A percentile compares a stretch with the other conserved stretches of the same genome.
phyloP scores from a whole-genome alignment of 2,113 vertebrate species.

The Copsychus sechellarum region DNA sequence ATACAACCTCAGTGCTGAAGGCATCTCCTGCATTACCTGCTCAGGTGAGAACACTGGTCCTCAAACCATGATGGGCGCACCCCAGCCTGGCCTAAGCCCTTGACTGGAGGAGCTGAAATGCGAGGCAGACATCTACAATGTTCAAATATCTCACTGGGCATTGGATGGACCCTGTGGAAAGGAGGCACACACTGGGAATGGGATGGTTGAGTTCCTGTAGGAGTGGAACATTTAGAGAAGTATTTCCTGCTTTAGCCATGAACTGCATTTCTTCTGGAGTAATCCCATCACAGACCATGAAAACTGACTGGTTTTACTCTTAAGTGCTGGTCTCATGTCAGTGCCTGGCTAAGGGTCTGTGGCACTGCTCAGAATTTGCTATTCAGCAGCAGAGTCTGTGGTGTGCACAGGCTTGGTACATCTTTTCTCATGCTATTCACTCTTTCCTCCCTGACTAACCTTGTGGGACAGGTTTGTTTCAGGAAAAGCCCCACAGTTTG shows the following conservation, averaged over 20 bases:
- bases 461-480: slow-evolving; percentile 87
- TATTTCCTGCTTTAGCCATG: neutral
- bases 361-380: neutral
- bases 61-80: neutral
- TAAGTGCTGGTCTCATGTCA: neutral
- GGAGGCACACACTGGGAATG: neutral
- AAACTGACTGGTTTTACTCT: neutral
- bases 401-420: neutral
- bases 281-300: neutral
- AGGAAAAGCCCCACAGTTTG: slow-evolving; percentile 92
- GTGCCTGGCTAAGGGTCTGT: neutral
- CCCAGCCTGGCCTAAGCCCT: neutral
- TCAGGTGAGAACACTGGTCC: slow-evolving; percentile 80
- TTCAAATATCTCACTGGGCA: neutral
- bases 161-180: neutral
- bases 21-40: slow-evolving; percentile 94
- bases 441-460: slow-evolving; percentile 38
- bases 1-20: slow-evolving; percentile 95
- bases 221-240: neutral
- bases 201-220: neutral
- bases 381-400: neutral
- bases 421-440: neutral
- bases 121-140: neutral
- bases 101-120: neutral
- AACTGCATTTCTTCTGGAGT: neutral